These are phyloP conservation scores for Drosophila lutescens DNA, from an alignment of 2,888 invertebrate species.

Conservation along the genomic window DNA sequence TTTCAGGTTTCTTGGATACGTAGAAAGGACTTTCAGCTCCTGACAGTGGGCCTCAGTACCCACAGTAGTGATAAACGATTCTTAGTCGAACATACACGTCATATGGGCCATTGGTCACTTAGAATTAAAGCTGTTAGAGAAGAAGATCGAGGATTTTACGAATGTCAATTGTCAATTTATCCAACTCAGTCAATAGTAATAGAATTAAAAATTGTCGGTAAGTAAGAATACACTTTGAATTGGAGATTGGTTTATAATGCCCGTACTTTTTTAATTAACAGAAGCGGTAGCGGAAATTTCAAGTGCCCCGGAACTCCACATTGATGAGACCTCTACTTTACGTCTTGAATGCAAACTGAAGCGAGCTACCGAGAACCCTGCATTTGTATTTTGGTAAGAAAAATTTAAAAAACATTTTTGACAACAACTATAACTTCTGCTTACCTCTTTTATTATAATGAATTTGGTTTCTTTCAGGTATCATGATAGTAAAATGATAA, in stretches of 20 bases:
- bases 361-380: constrained; percentile 84
- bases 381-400: constrained; percentile 84
- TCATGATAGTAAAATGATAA: constrained; percentile 93
- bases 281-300: constrained; percentile 84
- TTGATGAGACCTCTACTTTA: constrained; percentile 84
- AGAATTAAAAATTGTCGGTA: constrained; percentile 88
- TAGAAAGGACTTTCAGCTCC: constrained; percentile 87
- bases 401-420: background rate
- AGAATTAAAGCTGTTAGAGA: constrained; percentile 84
- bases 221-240: constrained; percentile 64
- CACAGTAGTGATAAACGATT: constrained; percentile 88
- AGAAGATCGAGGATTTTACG: constrained; percentile 85
- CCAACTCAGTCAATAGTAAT: constrained; percentile 88
- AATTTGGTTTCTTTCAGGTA: constrained; percentile 86
- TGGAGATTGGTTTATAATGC: background rate
- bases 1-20: constrained; percentile 88
- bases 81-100: constrained; percentile 87
- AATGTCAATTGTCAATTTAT: constrained; percentile 88
- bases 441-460: background rate
- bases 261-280: constrained; percentile 32
- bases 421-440: too few species aligned
- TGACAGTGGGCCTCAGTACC: constrained; percentile 87
- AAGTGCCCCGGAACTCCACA: constrained; percentile 84
- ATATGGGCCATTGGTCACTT: constrained; percentile 87
- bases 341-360: constrained; percentile 84